Percentiles rank a stretch among this genome's conserved stretches.
Conservation (phyloP, 2,797 vertebrate species). For the Sebastes aleutianus region DNA sequence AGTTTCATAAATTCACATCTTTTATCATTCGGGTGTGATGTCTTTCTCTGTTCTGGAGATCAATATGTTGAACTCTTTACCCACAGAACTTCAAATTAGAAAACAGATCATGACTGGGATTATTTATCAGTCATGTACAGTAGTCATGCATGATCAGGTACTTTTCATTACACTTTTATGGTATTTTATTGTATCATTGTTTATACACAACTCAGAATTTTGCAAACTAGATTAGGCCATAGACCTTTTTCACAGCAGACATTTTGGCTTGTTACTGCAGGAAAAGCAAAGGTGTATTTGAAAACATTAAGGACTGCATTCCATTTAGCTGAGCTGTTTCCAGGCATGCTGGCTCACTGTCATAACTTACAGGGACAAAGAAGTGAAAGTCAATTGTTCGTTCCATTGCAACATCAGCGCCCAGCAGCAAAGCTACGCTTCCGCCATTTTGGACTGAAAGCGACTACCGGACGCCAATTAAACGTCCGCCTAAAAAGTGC, state of each 20-base stretch:
- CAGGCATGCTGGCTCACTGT: not conserved
- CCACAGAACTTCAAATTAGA: not conserved
- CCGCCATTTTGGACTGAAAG: too few species aligned
- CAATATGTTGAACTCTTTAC: not conserved
- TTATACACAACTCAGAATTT: too few species aligned
- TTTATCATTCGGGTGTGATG: too few species aligned
- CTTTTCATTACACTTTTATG: not conserved
- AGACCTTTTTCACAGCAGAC: not conserved
- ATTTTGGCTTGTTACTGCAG: not conserved
- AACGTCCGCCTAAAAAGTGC: too few species aligned
- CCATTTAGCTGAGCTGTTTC: not conserved
- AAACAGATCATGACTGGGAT: not conserved
- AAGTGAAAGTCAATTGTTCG: too few species aligned
- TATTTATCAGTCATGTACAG: not conserved
- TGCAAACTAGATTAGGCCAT: not conserved
- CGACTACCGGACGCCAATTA: accelerated
- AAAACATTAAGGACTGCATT: not conserved
- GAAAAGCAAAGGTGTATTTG: not conserved
- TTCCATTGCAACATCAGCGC: too few species aligned
- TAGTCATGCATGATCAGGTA: not conserved
- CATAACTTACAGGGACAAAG: too few species aligned
- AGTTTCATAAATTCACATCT: not conserved
- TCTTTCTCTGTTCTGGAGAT: too few species aligned
- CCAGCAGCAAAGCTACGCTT: accelerated
- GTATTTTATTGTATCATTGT: not conserved